phyloP scores from a whole-genome alignment of 2,797 vertebrate species.

The Podargus strigoides region DNA sequence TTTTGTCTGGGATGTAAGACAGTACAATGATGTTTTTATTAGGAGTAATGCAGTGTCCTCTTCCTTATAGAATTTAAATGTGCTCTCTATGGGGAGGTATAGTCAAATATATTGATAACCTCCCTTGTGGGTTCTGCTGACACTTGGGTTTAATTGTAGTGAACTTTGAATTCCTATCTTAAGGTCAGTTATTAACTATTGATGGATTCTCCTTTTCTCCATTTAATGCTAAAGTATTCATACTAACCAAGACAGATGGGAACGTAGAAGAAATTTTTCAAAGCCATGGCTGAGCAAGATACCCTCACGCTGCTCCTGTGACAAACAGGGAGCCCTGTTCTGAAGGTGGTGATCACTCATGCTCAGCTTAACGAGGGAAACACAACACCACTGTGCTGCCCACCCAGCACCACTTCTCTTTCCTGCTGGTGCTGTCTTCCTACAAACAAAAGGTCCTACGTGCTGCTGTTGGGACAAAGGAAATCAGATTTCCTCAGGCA shows the following conservation, averaged over 20 bases:
- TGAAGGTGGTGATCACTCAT: conserved; percentile 64
- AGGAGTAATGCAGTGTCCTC: conserved; percentile 55
- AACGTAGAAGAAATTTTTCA: conserved; percentile 69
- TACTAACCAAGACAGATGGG: conserved; percentile 78
- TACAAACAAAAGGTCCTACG: conserved; percentile 18
- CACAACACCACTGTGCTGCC: not conserved
- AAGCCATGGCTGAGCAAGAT: conserved; percentile 57
- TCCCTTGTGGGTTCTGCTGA: conserved; percentile 74
- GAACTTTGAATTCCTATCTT: conserved; percentile 81
- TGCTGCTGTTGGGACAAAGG: not conserved
- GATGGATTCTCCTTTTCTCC: conserved; percentile 79
- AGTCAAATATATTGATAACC: conserved; percentile 74
- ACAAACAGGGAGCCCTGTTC: conserved; percentile 56
- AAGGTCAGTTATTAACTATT: conserved; percentile 83
- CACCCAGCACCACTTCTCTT: not conserved
- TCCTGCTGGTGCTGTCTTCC: not conserved
- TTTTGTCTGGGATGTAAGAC: conserved; percentile 42
- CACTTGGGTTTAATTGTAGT: conserved; percentile 77
- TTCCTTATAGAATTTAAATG: conserved; percentile 65
- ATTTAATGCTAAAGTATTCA: conserved; percentile 80
- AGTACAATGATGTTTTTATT: conserved; percentile 64
- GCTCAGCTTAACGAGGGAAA: conserved; percentile 18
- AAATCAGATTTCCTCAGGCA: conserved; percentile 62
- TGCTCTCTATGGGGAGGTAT: conserved; percentile 56
- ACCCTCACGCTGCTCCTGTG: conserved; percentile 54